These are phyloP conservation scores for Silvanus unidentatus DNA, from an alignment of 2,888 invertebrate species.

Conservation along the genomic window DNA sequence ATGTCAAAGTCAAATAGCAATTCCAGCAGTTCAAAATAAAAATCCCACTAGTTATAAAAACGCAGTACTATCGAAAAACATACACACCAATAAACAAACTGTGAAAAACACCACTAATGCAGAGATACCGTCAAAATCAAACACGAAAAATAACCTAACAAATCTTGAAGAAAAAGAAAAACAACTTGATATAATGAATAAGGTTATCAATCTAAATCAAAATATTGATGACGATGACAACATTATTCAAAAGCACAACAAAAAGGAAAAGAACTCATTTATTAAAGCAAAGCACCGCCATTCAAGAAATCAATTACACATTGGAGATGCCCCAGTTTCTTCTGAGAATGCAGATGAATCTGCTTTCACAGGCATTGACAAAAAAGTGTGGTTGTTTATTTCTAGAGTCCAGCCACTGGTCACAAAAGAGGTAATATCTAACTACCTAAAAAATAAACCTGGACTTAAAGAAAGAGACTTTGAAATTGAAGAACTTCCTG, in stretches of 20 bases:
- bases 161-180: not conserved
- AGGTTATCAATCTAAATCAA: not conserved
- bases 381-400: conserved; percentile 3
- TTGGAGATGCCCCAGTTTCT: not conserved
- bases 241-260: not conserved
- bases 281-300: not conserved
- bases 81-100: not conserved
- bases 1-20: not conserved
- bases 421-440: conserved; percentile 1
- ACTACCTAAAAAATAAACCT: conserved; percentile 3
- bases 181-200: not conserved
- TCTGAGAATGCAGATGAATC: not conserved
- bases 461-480: conserved; percentile 1
- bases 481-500: conserved; percentile 4
- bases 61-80: not conserved
- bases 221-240: not conserved
- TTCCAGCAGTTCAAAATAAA: not conserved
- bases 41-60: not conserved
- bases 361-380: conserved; percentile 1
- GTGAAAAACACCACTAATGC: not conserved
- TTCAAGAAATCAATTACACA: not conserved
- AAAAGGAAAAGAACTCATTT: not conserved
- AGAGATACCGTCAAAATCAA: not conserved
- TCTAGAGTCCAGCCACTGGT: not conserved
- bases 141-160: not conserved